These are phyloP conservation scores for Plectus sambesii DNA, from an alignment of 1,140 invertebrate species.

Conservation along the genomic window DNA sequence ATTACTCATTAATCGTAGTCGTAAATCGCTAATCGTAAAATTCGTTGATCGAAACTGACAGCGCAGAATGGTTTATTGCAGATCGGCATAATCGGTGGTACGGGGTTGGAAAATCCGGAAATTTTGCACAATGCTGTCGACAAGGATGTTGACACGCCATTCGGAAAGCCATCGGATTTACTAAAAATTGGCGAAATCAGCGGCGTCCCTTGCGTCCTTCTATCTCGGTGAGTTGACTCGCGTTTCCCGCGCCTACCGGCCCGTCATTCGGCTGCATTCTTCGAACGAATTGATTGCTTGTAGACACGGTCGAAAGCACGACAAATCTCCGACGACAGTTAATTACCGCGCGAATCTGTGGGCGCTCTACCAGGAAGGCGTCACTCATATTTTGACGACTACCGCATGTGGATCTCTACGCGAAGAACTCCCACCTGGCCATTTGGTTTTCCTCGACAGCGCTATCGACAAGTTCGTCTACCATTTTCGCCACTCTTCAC, in stretches of 20 bases:
- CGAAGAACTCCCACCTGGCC: slow-evolving; percentile 72
- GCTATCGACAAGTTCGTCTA: slow-evolving; percentile 70
- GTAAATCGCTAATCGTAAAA: too few species aligned
- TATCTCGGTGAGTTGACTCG: too few species aligned
- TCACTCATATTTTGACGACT: slow-evolving; percentile 79
- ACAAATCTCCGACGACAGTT: slow-evolving; percentile 64
- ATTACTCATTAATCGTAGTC: too few species aligned
- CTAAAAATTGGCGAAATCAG: slow-evolving; percentile 62
- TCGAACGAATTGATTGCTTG: slow-evolving; percentile 29
- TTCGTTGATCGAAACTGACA: too few species aligned
- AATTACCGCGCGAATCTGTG: slow-evolving; percentile 96
- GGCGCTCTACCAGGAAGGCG: slow-evolving; percentile 62
- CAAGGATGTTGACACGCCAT: slow-evolving; percentile 62
- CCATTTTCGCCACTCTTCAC: slow-evolving; percentile 9
- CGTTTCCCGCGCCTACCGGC: too few species aligned
- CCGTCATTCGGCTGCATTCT: too few species aligned
- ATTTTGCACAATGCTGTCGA: slow-evolving; percentile 62
- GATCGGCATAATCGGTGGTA: slow-evolving; percentile 87
- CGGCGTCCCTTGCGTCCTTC: slow-evolving; percentile 64
- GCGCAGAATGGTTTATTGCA: too few species aligned
- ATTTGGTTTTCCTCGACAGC: slow-evolving; percentile 76
- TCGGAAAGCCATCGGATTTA: slow-evolving; percentile 70
- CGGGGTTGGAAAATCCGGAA: slow-evolving; percentile 73
- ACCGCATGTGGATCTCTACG: slow-evolving; percentile 82
- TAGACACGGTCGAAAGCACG: slow-evolving; percentile 76